phyloP scores from a whole-genome alignment of 2,113 vertebrate genomes.

The Phocoena phocoena region DNA sequence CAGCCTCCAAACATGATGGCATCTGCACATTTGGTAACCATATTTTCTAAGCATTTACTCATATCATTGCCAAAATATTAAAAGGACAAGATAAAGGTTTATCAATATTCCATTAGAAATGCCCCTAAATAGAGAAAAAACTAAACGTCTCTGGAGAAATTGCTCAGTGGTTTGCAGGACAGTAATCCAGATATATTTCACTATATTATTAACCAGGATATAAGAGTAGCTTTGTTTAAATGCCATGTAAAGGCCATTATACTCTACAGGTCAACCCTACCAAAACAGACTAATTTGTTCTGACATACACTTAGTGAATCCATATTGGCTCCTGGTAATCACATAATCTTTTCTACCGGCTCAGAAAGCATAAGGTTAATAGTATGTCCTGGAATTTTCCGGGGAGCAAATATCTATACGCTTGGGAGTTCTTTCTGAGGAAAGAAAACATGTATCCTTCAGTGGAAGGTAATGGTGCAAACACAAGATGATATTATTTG shows the following conservation, averaged over 20 bases:
- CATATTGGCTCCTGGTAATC: background rate
- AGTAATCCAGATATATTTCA: background rate
- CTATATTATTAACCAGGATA: background rate
- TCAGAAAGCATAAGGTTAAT: background rate
- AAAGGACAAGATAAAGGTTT: constrained; percentile 9
- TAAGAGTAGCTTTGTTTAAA: background rate
- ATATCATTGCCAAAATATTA: constrained; percentile 27
- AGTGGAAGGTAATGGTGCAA: background rate
- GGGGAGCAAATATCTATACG: background rate
- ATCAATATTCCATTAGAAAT: background rate
- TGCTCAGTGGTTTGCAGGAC: background rate
- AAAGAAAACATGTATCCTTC: background rate
- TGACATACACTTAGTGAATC: background rate
- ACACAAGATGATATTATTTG: background rate
- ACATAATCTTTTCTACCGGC: background rate
- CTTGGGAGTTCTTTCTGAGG: background rate
- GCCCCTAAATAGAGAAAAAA: background rate
- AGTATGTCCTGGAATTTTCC: background rate
- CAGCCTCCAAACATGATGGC: background rate
- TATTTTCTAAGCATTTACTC: constrained; percentile 37
- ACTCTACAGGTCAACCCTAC: background rate
- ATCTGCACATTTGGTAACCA: background rate
- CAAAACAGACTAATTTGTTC: background rate
- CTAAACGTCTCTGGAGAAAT: background rate
- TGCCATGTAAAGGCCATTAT: background rate